Evolutionary conservation across 2,888 invertebrate genomes (phyloP).

Genomic region (Bombylius discolor): DNA sequence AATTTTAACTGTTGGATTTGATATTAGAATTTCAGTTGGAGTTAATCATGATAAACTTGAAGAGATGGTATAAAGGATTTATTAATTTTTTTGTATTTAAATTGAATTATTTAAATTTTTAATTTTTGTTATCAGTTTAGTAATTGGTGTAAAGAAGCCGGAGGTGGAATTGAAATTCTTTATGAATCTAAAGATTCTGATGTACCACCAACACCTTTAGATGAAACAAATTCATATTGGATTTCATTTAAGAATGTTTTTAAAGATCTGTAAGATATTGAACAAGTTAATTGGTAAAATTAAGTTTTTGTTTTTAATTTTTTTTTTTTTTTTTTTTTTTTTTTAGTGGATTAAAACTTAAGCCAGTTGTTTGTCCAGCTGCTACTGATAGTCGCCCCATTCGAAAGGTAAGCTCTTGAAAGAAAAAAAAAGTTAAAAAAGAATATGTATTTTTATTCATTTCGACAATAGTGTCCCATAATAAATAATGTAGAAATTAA

Average conservation of each 20-base stretch:
- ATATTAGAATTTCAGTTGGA: constrained; percentile 49
- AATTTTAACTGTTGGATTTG: constrained; percentile 50
- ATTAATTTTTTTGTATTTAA: neutral
- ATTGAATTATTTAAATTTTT: neutral
- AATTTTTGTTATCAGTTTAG: constrained; percentile 26
- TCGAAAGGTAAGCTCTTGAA: constrained; percentile 40
- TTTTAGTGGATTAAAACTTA: constrained; percentile 51
- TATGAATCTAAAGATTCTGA: constrained; percentile 51
- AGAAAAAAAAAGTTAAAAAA: no score
- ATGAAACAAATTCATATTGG: constrained; percentile 58
- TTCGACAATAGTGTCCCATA: no score
- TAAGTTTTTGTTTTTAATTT: neutral
- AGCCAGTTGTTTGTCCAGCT: constrained; percentile 70
- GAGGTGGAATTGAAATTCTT: constrained; percentile 52
- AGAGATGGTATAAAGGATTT: constrained; percentile 24
- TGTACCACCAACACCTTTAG: constrained; percentile 48
- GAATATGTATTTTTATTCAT: no score
- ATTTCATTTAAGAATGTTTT: constrained; percentile 50
- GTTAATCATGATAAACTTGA: constrained; percentile 45
- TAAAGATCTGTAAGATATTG: constrained; percentile 43
- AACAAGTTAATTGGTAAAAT: constrained; percentile 4
- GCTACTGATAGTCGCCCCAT: constrained; percentile 83
- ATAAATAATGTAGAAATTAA: no score
- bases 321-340: constrained; percentile 8
- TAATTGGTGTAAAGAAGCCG: constrained; percentile 57